Evolutionary conservation across 1,140 invertebrate genomes (phyloP), one percentile per base, ranked within the genome.

Genomic region (Zaprionus vittiger): DNA sequence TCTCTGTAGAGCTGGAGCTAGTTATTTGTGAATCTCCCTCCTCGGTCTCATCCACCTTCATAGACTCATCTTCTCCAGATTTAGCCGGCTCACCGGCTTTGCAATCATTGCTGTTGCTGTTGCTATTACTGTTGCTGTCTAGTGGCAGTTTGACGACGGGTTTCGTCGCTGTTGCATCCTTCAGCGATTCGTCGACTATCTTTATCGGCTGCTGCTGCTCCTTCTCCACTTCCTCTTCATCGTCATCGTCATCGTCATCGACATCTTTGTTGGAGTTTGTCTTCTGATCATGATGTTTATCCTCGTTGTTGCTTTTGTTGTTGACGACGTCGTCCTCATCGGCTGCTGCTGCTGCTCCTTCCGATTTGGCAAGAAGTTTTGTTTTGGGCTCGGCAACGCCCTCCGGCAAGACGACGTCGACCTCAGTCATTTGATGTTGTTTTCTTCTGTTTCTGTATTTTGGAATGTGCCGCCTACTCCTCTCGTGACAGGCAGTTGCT

Each of bases 391-490:
- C 89, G 72, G 87, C 81, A 73, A 89, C 82, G 79, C 87, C 87
- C 80, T 92, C 91, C 69, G 91, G 91, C 84, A 92, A 87, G 67
- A 83, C 89, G 79, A 89, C 91, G 89, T 92, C 91, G 73, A 92
- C 91, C 86, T 92, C 91, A 89, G 91, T 92, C 91, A 92, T 92
- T 91, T 91, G 91, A 77, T 79, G 77, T 77, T 64, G 38, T 67
- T 77, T 73, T 76, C 66, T 70, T 73, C 64, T 68, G 69, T 24
- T 63, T 61, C 38, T 52, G 11, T 52, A 56, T 77, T 37, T 57
- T 89, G 85, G 84, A 89, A 89, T 89, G 84, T 90, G 69, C 56
- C 80, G 62, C 62, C 67, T 61, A 59, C 57, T 87, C 59, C 1
- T 52, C 20, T 5, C 20, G 12, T 52, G 47, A 52, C 3, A 52